Conservation (phyloP, 2,113 vertebrate species). For the Hippocampus guttulatus region DNA sequence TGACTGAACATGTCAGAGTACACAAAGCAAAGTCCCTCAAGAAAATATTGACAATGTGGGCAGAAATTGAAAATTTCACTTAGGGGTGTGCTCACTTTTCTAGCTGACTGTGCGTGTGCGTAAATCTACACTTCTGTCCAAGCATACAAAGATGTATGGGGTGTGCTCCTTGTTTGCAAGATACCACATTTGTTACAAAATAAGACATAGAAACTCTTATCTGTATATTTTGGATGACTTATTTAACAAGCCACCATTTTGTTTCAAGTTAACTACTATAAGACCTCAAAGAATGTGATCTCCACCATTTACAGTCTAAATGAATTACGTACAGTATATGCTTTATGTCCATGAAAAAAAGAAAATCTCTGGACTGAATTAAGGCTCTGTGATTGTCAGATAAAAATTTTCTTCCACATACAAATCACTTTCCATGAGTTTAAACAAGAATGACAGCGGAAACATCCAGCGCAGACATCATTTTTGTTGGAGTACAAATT, state of each 20-base stretch:
- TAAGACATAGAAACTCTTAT: background rate
- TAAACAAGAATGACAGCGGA: background rate
- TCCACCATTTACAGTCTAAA: background rate
- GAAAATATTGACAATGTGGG: too few species aligned
- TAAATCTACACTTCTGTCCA: too few species aligned
- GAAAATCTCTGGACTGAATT: too few species aligned
- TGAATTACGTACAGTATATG: background rate
- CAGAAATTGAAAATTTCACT: too few species aligned
- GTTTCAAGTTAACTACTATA: background rate
- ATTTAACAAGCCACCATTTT: background rate
- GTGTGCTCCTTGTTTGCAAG: too few species aligned
- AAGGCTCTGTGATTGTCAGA: background rate
- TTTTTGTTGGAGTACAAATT: constrained; percentile 18
- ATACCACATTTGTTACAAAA: background rate
- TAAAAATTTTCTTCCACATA: constrained; percentile 7
- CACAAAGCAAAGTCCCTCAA: too few species aligned
- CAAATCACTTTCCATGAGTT: background rate
- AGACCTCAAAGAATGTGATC: background rate
- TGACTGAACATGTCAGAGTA: too few species aligned
- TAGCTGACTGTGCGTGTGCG: too few species aligned
- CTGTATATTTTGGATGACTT: background rate
- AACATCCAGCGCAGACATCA: background rate
- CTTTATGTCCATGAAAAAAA: background rate
- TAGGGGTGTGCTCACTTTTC: too few species aligned
- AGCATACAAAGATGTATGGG: too few species aligned